Conservation (phyloP, 2,797 vertebrate genomes). For the Coendou prehensilis region DNA sequence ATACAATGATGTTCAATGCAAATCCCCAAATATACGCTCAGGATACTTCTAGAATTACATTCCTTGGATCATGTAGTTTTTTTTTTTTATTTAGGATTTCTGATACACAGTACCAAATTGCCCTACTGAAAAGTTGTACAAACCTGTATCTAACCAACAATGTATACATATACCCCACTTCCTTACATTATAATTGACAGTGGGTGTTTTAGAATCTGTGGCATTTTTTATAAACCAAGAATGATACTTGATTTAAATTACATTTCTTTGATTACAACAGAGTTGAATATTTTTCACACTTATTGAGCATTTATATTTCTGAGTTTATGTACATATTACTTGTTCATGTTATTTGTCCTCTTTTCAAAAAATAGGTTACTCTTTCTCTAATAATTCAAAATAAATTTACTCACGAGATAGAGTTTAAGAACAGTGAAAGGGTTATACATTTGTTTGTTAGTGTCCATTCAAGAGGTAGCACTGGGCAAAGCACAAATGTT, state of each 20-base stretch:
- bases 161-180: background rate
- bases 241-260: conserved; percentile 51
- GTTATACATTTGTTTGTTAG: conserved; percentile 33
- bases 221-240: conserved; percentile 51
- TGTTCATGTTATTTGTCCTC: conserved; percentile 32
- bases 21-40: conserved; percentile 48
- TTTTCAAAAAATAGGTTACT: conserved; percentile 56
- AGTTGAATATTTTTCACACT: conserved; percentile 53
- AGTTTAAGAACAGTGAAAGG: conserved; percentile 23
- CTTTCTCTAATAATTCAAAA: conserved; percentile 43
- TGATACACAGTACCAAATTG: conserved; percentile 7
- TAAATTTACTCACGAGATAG: conserved; percentile 24
- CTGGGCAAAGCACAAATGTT: conserved; percentile 8
- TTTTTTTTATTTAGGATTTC: conserved; percentile 48
- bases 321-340: background rate
- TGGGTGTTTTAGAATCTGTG: conserved; percentile 42
- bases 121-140: conserved; percentile 30
- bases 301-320: conserved; percentile 20
- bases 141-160: background rate
- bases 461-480: background rate
- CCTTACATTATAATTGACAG: background rate
- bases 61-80: conserved; percentile 27
- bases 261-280: conserved; percentile 41
- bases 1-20: background rate
- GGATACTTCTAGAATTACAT: conserved; percentile 49